A percentile compares a stretch with the other conserved stretches of the same genome.
phyloP scores from a whole-genome alignment of 2,888 invertebrate species.

The Chrysolina oricalcia region DNA sequence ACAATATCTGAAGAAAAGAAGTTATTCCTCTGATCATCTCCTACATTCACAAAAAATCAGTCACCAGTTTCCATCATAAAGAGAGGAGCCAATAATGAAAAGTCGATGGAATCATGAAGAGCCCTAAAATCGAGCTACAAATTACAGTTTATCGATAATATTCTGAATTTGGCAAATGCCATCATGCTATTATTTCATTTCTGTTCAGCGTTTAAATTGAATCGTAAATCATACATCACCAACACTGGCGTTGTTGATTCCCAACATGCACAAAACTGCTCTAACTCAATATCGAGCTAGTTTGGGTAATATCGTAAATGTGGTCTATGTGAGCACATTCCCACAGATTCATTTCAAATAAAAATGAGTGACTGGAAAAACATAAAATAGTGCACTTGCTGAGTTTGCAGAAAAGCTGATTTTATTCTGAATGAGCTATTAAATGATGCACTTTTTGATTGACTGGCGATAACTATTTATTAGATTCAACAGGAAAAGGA shows the following conservation, averaged over 20 bases:
- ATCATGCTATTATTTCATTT: conserved; percentile 6
- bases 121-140: background rate
- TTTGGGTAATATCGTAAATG: background rate
- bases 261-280: background rate
- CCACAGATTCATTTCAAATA: background rate
- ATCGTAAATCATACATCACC: background rate
- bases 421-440: no score
- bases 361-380: background rate
- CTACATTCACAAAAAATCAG: no score
- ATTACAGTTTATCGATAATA: conserved; percentile 1
- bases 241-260: background rate
- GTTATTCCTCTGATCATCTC: no score
- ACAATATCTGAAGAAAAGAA: no score
- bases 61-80: no score
- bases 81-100: no score
- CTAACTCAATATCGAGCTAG: background rate
- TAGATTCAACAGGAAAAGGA: no score
- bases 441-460: no score
- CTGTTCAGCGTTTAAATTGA: background rate
- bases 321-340: background rate
- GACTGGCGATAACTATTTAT: no score
- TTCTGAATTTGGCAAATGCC: background rate
- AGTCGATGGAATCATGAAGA: no score
- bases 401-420: no score
- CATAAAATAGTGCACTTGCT: no score